A percentile compares a stretch with the other conserved stretches of the same genome.
phyloP scores from a whole-genome alignment of 2,888 invertebrate species.

The Microchrysa polita region DNA sequence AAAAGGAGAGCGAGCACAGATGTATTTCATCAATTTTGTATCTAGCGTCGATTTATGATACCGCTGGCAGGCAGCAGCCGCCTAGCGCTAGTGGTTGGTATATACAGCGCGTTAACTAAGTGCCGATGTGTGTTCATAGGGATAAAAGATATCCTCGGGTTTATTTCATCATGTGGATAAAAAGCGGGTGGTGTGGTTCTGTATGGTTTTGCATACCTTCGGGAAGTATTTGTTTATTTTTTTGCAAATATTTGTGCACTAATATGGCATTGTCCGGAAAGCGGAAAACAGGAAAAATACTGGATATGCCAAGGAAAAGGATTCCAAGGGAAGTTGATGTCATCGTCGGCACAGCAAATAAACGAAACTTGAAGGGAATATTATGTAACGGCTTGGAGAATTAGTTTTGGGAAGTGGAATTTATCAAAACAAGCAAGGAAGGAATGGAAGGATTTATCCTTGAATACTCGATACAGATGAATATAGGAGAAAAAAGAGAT shows the following conservation, averaged over 20 bases:
- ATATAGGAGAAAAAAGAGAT: no score
- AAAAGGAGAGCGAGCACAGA: constrained; percentile 47
- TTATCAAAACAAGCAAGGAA: no score
- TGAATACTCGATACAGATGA: no score
- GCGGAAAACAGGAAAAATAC: no score
- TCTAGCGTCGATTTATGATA: constrained; percentile 48
- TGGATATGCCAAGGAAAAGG: no score
- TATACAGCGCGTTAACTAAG: constrained; percentile 21
- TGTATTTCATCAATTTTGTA: constrained; percentile 51
- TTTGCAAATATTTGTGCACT: constrained; percentile 36
- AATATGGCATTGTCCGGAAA: neutral
- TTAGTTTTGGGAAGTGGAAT: no score
- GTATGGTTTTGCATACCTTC: neutral
- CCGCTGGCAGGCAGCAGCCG: constrained; percentile 12
- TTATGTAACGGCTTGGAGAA: no score
- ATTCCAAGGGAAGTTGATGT: no score
- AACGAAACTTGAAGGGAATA: no score
- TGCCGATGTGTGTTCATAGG: constrained; percentile 14
- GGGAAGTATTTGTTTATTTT: neutral
- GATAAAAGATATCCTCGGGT: neutral
- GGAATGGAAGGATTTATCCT: no score
- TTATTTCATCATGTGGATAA: neutral
- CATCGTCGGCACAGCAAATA: no score
- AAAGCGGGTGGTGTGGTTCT: no score
- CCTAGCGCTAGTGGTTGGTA: neutral